A percentile compares a stretch with the other conserved stretches of the same genome.
These are phyloP conservation scores for Neogale vison DNA, from an alignment of 2,113 vertebrate genomes.

Conservation along the genomic window DNA sequence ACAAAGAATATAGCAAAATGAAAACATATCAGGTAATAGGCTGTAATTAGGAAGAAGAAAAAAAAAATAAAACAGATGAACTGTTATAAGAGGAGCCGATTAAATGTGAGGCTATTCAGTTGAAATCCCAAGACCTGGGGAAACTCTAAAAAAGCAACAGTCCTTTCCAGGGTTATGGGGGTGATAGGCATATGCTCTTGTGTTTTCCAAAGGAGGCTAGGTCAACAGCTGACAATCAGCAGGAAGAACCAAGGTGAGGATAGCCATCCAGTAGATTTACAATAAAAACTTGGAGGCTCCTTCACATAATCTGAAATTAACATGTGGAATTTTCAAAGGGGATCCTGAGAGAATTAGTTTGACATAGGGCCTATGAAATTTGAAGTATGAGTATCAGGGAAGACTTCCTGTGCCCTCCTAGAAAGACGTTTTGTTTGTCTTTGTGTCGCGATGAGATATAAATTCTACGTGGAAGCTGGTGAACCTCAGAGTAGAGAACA, in stretches of 20 bases:
- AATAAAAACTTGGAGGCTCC: background rate
- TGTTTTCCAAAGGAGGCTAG: background rate
- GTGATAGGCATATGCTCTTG: accelerated
- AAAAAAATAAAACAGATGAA: background rate
- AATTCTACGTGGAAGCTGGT: background rate
- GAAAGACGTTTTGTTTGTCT: background rate
- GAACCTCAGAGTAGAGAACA: background rate
- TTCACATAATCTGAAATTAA: background rate
- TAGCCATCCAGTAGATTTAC: background rate
- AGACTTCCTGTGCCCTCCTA: background rate
- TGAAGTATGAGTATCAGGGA: background rate
- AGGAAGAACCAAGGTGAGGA: background rate
- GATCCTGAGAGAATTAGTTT: background rate
- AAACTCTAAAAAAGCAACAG: background rate
- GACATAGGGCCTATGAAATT: background rate
- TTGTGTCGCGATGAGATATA: background rate
- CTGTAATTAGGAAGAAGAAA: background rate
- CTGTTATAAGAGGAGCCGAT: background rate
- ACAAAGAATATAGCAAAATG: background rate
- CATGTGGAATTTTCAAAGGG: background rate
- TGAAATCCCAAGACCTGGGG: background rate
- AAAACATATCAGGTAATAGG: background rate
- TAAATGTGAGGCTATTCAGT: background rate
- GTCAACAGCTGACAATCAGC: background rate
- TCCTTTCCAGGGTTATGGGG: background rate